phyloP scores from a whole-genome alignment of 2,888 invertebrate species.

The Agrotis exclamationis region DNA sequence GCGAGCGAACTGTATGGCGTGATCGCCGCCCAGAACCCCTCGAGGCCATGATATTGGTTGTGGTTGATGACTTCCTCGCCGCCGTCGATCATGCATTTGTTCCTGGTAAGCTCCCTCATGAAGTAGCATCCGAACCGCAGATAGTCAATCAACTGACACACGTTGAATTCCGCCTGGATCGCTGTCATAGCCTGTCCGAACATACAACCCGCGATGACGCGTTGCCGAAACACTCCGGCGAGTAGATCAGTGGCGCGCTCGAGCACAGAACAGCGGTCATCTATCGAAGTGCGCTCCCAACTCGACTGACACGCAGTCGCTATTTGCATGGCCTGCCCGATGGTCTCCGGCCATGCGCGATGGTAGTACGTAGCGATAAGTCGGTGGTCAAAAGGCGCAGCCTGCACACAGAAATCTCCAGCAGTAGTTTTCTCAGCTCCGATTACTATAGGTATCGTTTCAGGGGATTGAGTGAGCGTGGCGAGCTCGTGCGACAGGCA shows the following conservation, averaged over 20 bases:
- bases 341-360: conserved; percentile 40
- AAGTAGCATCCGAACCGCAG: conserved; percentile 94
- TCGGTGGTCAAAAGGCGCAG: conserved; percentile 96
- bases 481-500: conserved; percentile 47
- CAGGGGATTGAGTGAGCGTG: conserved; percentile 31
- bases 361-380: conserved; percentile 96
- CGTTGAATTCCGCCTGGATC: conserved; percentile 98
- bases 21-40: conserved; percentile 98
- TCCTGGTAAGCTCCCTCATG: conserved; percentile 95
- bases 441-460: conserved; percentile 43
- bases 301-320: conserved; percentile 93
- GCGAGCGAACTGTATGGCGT: conserved; percentile 99
- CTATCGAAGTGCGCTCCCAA: conserved; percentile 96
- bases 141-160: conserved; percentile 97
- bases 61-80: conserved; percentile 93
- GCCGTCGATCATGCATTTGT: conserved; percentile 95
- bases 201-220: conserved; percentile 97
- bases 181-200: conserved; percentile 97
- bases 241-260: conserved; percentile 96
- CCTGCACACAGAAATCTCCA: conserved; percentile 90
- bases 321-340: conserved; percentile 37
- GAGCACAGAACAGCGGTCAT: conserved; percentile 95
- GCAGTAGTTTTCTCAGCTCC: conserved; percentile 39
- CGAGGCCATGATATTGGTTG: conserved; percentile 95
- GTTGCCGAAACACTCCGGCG: conserved; percentile 95